Conservation (phyloP, 2,113 vertebrate species). For the Halichoerus grypus region DNA sequence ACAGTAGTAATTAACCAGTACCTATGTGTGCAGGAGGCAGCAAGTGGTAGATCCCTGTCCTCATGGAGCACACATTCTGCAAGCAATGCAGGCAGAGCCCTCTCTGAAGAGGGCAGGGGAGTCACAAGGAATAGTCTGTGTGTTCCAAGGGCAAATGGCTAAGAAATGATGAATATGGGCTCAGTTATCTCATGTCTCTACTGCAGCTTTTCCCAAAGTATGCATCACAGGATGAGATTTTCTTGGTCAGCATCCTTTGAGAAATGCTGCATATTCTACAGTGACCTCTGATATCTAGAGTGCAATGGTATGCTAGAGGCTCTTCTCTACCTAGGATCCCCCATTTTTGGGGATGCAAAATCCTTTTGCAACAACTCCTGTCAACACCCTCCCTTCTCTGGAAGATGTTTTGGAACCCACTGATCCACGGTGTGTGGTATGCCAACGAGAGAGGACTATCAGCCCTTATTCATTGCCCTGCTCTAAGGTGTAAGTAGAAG, state of each 20-base stretch:
- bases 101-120: background rate
- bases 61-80: background rate
- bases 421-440: accelerated
- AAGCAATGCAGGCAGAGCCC: background rate
- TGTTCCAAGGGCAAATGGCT: background rate
- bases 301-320: background rate
- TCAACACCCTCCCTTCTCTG: background rate
- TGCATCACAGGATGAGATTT: background rate
- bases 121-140: background rate
- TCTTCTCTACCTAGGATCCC: background rate
- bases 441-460: background rate
- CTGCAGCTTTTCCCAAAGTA: background rate
- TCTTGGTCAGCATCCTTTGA: background rate
- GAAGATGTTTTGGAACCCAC: background rate
- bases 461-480: background rate
- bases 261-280: background rate
- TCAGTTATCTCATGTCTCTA: background rate
- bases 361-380: background rate
- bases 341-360: background rate
- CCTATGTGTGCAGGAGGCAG: background rate
- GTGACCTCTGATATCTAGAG: background rate
- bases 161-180: background rate
- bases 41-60: no score
- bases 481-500: background rate
- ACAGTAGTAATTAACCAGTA: background rate